Evolutionary conservation across 2,113 vertebrate genomes (phyloP).

Genomic region (Etheostoma cragini): DNA sequence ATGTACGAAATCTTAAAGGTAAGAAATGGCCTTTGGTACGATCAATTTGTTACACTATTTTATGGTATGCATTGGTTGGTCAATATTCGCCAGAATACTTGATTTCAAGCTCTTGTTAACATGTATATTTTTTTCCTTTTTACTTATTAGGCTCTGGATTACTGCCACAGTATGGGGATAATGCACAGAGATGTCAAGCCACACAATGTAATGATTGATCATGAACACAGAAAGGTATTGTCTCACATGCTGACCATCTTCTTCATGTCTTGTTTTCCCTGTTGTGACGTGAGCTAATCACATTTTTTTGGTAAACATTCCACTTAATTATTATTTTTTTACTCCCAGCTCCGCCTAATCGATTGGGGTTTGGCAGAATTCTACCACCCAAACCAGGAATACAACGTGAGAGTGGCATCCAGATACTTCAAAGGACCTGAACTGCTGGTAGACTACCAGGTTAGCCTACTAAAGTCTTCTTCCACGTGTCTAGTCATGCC

Average conservation of each 20-base stretch:
- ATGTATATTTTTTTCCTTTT: not conserved
- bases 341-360: slow-evolving; percentile 87
- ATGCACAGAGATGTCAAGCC: slow-evolving; percentile 93
- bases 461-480: slow-evolving; percentile 41
- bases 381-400: slow-evolving; percentile 91
- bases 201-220: slow-evolving; percentile 92
- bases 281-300: not conserved
- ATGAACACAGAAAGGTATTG: slow-evolving; percentile 90
- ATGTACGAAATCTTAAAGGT: slow-evolving; percentile 93
- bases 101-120: not conserved
- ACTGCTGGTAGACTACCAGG: slow-evolving; percentile 90
- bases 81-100: not conserved
- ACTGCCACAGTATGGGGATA: slow-evolving; percentile 91
- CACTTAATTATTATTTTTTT: not conserved
- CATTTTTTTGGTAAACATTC: not conserved
- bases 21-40: slow-evolving; percentile 9
- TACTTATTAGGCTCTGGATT: slow-evolving; percentile 78
- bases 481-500: not conserved
- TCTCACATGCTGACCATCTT: not conserved
- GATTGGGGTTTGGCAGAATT: slow-evolving; percentile 92
- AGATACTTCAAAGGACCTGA: slow-evolving; percentile 91
- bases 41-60: not conserved
- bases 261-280: not conserved
- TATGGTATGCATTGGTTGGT: not conserved
- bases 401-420: slow-evolving; percentile 90